These are phyloP conservation scores for Oncopeltus fasciatus DNA, from an alignment of 1,140 invertebrate genomes.

Conservation along the genomic window DNA sequence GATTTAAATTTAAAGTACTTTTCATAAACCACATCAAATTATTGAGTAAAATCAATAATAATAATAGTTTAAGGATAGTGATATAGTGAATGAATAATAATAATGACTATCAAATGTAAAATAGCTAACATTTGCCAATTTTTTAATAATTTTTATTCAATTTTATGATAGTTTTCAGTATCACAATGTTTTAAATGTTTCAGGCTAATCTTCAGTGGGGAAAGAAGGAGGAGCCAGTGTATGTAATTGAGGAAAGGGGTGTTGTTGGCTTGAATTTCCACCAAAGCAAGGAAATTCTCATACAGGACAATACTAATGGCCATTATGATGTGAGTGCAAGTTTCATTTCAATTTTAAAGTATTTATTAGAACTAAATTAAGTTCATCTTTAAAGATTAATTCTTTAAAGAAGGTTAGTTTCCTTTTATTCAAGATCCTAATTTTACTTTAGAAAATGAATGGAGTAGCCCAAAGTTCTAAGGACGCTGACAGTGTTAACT, in stretches of 20 bases:
- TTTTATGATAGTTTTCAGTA: no score
- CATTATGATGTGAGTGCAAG: constrained; percentile 31
- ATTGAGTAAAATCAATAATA: no score
- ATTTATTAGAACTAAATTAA: not conserved
- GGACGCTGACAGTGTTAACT: not conserved
- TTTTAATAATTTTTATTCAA: constrained; percentile 9
- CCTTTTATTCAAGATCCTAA: not conserved
- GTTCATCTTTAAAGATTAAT: not conserved
- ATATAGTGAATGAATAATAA: no score
- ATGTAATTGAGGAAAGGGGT: constrained; percentile 66
- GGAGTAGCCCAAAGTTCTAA: not conserved
- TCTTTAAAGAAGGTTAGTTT: no score
- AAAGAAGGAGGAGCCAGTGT: constrained; percentile 66
- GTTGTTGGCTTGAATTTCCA: constrained; percentile 76
- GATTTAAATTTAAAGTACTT: no score
- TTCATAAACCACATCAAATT: no score
- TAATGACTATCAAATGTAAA: not conserved
- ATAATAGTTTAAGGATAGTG: no score
- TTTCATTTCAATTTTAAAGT: not conserved
- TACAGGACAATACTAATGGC: constrained; percentile 58
- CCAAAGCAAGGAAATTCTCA: constrained; percentile 74
- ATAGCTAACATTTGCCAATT: not conserved
- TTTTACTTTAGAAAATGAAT: not conserved
- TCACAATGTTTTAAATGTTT: constrained; percentile 2
- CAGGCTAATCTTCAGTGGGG: constrained; percentile 59